Evolutionary conservation across 2,888 invertebrate species (phyloP).

Genomic region (Caenorhabditis plicata): DNA sequence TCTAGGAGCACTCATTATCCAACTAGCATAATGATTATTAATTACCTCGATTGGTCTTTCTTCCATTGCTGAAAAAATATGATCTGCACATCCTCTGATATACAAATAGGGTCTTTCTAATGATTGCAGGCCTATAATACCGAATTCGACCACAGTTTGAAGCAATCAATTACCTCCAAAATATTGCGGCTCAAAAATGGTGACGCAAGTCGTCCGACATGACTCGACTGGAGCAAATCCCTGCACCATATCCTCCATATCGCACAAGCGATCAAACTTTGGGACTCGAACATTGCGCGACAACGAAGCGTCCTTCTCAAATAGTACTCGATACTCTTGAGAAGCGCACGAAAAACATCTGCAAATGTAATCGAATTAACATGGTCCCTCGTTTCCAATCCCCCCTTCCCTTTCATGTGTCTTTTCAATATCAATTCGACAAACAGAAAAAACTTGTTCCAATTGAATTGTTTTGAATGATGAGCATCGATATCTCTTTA

Average conservation of each 20-base stretch:
- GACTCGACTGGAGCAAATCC: constrained; percentile 36
- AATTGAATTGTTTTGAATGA: too few relatives aligned
- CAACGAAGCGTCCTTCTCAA: constrained; percentile 17
- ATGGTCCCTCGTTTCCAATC: not conserved
- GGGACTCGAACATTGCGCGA: constrained; percentile 28
- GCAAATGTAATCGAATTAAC: constrained; percentile 5
- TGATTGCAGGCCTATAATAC: constrained; percentile 38
- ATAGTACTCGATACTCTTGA: constrained; percentile 34
- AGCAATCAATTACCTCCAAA: constrained; percentile 36
- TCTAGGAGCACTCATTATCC: too few relatives aligned
- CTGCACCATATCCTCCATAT: constrained; percentile 33
- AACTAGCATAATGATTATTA: too few relatives aligned
- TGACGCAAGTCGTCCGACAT: constrained; percentile 45
- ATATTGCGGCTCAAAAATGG: constrained; percentile 49
- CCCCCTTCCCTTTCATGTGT: not conserved
- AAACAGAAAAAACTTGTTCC: too few relatives aligned
- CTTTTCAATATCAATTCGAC: not conserved
- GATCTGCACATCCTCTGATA: constrained; percentile 51
- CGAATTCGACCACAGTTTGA: too few relatives aligned
- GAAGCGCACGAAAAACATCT: constrained; percentile 53
- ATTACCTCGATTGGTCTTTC: constrained; percentile 22
- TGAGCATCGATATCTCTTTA: too few relatives aligned
- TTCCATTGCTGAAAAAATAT: constrained; percentile 32
- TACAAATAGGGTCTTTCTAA: constrained; percentile 34
- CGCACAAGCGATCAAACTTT: constrained; percentile 42